Evolutionary conservation across 2,797 vertebrate genomes (phyloP).

Genomic region (Hipposideros larvatus): DNA sequence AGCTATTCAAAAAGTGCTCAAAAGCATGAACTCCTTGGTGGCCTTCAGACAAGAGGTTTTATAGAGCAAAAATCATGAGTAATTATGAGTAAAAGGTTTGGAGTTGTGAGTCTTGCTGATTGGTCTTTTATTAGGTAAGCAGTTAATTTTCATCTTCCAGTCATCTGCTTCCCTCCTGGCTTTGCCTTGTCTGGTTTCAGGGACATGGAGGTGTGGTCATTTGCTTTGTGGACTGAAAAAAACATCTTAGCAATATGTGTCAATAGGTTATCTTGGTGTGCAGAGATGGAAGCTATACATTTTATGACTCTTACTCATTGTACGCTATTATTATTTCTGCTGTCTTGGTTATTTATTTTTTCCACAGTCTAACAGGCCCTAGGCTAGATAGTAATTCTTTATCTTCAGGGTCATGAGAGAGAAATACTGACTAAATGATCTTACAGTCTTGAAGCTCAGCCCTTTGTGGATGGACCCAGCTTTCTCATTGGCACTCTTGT

Average conservation of each 20-base stretch:
- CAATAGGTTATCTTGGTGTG: background rate
- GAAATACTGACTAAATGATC: background rate
- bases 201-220: background rate
- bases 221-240: background rate
- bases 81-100: background rate
- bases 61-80: background rate
- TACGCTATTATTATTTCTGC: background rate
- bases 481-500: background rate
- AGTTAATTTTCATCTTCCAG: background rate
- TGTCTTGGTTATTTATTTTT: background rate
- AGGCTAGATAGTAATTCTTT: background rate
- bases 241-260: background rate
- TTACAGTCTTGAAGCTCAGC: background rate
- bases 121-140: background rate
- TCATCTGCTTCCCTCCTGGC: background rate
- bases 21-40: background rate
- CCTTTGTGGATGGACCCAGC: background rate
- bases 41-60: background rate
- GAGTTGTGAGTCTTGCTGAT: background rate
- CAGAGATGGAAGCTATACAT: background rate
- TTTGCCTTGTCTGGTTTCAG: background rate
- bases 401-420: background rate
- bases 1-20: too few relatives aligned
- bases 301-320: background rate
- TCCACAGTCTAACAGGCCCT: background rate